Conservation (phyloP, 1,140 invertebrate genomes). For the Thrips palmi region DNA sequence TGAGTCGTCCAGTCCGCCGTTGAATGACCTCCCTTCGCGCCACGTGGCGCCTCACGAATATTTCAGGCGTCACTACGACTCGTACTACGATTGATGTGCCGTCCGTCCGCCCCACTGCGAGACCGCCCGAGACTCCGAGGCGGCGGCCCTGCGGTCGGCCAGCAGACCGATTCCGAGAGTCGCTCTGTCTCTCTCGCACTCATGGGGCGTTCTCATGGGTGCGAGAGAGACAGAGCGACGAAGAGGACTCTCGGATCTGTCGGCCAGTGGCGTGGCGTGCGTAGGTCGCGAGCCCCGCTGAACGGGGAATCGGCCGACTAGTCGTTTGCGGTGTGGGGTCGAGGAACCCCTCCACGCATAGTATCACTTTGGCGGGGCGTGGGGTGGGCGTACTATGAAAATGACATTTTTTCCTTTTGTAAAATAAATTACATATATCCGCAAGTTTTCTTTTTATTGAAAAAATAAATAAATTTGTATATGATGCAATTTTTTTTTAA, state of each 20-base stretch:
- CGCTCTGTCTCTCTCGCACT: not conserved
- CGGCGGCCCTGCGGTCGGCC: too few relatives aligned
- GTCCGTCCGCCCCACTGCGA: not conserved
- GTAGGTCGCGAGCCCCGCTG: too few relatives aligned
- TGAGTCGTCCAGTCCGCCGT: constrained; percentile 28
- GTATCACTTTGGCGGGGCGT: not conserved
- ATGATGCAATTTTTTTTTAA: too few relatives aligned
- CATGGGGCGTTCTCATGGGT: too few relatives aligned
- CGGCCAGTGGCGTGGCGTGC: not conserved
- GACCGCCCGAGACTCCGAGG: not conserved
- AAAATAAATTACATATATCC: not conserved
- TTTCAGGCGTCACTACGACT: not conserved
- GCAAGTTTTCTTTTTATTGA: constrained; percentile 1
- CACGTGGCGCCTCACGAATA: not conserved
- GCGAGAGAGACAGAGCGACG: too few relatives aligned
- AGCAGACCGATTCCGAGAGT: not conserved
- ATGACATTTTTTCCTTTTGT: not conserved
- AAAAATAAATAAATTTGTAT: not conserved
- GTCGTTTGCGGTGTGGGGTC: not conserved
- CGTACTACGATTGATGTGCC: not conserved
- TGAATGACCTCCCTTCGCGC: constrained; percentile 1
- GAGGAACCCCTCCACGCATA: not conserved
- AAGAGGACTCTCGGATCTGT: constrained; percentile 2
- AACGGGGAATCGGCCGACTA: too few relatives aligned
- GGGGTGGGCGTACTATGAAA: not conserved